Base-by-base conservation (phyloP, 2,888 invertebrate genomes). In the Acrobasis consociella region DNA sequence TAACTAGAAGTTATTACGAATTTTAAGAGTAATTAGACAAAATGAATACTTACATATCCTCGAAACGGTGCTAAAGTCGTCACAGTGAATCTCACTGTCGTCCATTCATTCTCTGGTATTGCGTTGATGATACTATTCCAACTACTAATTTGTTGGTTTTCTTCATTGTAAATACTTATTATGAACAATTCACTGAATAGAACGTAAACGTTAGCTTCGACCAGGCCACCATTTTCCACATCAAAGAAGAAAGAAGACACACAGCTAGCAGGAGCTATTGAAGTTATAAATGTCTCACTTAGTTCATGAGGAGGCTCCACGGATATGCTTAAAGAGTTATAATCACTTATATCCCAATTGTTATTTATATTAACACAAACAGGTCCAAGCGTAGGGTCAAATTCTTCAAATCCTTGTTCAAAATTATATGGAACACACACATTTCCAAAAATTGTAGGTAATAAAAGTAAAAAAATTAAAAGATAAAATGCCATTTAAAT, bases 31-130 rank as follows among this genome's bases (percentile, higher is more conserved):
- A 10, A 46, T 46, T 46, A 13, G 5, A n/a, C 10, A 46, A 46
- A 46, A 46, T 46, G 11, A 22, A 56, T 56, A 56, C 56, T 56
- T 13, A 56, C 56, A 56, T 56, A 56, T 22, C 56, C 42, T 13
- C 17, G 46, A 9, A 56, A 13, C 22, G 56, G 42, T 42, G 10
- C 46, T 13, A 5, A 7, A 13, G 42, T 22, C 7, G 39, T 22
- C 9, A 56, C 17, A 7, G 11, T 42, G 10, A 56, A 17, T 8
- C 17, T 56, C 13, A 56, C 9, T 17, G 42, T 46, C 9, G 16
- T 7, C 56, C 56, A 56, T 17, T 15, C 2, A n/a, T 22, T 22
- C 9, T 11, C 2, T 42, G 15, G 1, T 17, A 56, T 56, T 17
- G 17, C 5, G 16, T 56, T 56, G 2, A 2, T 1, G 0, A 56